Evolutionary conservation across 2,888 invertebrate genomes (phyloP).

Genomic region (Rhamphomyia laevipes): DNA sequence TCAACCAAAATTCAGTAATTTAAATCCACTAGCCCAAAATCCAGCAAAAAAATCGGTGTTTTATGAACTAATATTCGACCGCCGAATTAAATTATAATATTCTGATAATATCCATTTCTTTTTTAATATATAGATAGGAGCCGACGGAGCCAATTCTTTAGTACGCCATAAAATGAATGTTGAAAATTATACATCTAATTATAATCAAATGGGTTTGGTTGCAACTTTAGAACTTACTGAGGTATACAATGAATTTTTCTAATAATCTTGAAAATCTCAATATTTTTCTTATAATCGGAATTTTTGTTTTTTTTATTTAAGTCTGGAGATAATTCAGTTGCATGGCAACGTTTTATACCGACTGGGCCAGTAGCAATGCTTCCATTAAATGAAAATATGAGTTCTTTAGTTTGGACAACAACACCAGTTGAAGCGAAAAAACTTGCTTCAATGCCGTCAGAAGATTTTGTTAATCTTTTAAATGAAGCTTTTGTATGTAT

Average conservation of each 20-base stretch:
- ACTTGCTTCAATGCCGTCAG: conserved; percentile 54
- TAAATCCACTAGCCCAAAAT: no score
- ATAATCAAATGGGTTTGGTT: conserved; percentile 85
- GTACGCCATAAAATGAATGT: conserved; percentile 74
- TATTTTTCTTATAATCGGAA: neutral
- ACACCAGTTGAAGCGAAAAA: conserved; percentile 60
- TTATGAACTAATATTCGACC: no score
- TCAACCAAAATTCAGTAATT: no score
- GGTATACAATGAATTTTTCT: conserved; percentile 39
- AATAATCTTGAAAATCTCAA: neutral
- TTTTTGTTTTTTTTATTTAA: no score
- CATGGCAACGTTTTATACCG: conserved; percentile 94
- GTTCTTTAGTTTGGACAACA: conserved; percentile 93
- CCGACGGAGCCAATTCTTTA: conserved; percentile 85
- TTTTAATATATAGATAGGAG: conserved; percentile 59
- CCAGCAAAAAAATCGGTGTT: no score
- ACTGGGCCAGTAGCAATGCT: conserved; percentile 86
- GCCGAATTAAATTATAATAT: no score
- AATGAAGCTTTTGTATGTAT: conserved; percentile 73
- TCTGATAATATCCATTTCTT: no score
- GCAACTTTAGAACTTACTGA: conserved; percentile 76
- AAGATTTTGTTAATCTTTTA: conserved; percentile 75
- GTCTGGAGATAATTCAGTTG: conserved; percentile 67
- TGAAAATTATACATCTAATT: conserved; percentile 69
- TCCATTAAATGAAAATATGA: conserved; percentile 64